Evolutionary conservation across 2,888 invertebrate species (phyloP).

Genomic region (Lepidonotus clava): DNA sequence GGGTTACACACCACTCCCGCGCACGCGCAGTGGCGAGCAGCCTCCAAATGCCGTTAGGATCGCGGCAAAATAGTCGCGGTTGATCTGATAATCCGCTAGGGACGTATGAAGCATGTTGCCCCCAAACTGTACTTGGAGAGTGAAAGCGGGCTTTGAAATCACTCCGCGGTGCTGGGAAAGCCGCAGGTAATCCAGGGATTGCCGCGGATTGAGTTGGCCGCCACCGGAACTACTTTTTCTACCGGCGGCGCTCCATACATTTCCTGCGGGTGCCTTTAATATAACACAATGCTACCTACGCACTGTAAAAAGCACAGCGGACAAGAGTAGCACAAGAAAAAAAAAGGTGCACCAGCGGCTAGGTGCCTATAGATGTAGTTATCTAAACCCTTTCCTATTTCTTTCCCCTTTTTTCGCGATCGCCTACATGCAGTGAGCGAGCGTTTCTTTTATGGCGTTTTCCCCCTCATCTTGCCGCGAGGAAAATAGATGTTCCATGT

Average conservation of each 20-base stretch:
- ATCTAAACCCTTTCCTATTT: no score
- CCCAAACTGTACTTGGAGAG: background rate
- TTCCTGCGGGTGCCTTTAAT: no score
- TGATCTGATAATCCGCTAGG: background rate
- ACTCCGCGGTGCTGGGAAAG: background rate
- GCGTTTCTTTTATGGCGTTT: no score
- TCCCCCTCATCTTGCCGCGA: no score
- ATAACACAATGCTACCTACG: no score
- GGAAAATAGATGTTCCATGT: background rate
- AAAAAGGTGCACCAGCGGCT: no score
- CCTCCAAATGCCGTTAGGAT: background rate
- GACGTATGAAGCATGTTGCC: background rate
- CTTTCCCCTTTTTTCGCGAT: no score
- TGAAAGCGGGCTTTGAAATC: background rate
- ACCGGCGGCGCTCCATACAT: background rate
- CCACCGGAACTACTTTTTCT: background rate
- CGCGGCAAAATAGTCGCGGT: background rate
- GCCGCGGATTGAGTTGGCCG: background rate
- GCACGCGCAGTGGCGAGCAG: background rate
- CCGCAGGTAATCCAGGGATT: background rate
- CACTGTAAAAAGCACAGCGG: no score
- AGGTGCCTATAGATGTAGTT: no score
- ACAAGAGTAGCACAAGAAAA: no score
- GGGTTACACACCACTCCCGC: no score
- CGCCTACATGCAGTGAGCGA: no score